Conservation (phyloP, 2,113 vertebrate species). For the Acanthochromis polyacanthus region DNA sequence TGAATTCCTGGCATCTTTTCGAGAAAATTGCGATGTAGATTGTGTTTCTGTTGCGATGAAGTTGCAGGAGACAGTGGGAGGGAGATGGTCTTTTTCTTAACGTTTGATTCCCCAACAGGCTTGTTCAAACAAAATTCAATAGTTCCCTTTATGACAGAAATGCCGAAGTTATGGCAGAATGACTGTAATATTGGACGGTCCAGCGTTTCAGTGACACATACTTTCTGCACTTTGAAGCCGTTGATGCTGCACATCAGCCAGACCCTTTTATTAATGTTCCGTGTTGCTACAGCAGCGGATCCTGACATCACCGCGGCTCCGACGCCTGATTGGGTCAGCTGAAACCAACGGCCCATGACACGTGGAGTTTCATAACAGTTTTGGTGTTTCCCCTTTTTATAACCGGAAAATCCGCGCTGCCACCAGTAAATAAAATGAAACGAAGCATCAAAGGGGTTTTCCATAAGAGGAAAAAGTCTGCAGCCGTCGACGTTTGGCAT, state of each 20-base stretch:
- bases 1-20: no score
- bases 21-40: no score
- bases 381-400: conserved; percentile 29
- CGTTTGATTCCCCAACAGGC: not conserved
- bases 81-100: conserved; percentile 2
- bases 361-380: conserved; percentile 30
- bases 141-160: conserved; percentile 15
- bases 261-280: conserved; percentile 41
- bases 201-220: conserved; percentile 44
- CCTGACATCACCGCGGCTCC: conserved; percentile 42
- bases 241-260: conserved; percentile 26
- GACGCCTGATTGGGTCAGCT: conserved; percentile 43
- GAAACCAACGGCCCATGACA: conserved; percentile 36
- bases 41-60: no score
- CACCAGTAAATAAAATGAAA: conserved; percentile 55
- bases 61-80: no score
- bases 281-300: conserved; percentile 37
- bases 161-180: not conserved
- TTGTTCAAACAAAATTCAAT: conserved; percentile 6
- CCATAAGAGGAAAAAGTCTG: conserved; percentile 32
- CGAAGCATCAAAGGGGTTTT: conserved; percentile 49
- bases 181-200: conserved; percentile 4
- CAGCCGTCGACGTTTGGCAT: conserved; percentile 16
- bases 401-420: conserved; percentile 38
- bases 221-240: conserved; percentile 45